phyloP scores from a whole-genome alignment of 2,113 vertebrate species.

The Gallinago jamesoni region DNA sequence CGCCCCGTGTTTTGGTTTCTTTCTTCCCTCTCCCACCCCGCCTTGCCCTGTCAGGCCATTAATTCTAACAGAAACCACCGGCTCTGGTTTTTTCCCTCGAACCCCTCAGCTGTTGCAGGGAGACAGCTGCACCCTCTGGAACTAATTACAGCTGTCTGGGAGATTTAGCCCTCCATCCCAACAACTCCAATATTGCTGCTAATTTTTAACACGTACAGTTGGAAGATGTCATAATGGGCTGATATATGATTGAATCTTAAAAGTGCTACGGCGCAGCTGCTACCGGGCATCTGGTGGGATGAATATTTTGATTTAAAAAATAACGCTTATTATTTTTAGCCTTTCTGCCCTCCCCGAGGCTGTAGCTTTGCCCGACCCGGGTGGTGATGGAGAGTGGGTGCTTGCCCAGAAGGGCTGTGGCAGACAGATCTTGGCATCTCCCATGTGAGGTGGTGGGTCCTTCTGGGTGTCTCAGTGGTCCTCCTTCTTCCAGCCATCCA shows the following conservation, averaged over 20 bases:
- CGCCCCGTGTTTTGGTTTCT: slow-evolving; percentile 29
- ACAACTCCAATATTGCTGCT: slow-evolving; percentile 61
- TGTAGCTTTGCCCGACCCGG: fast-evolving
- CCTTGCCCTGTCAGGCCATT: slow-evolving; percentile 73
- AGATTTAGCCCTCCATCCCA: slow-evolving; percentile 61
- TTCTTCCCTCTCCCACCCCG: slow-evolving; percentile 34
- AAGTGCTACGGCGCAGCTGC: slow-evolving; percentile 60
- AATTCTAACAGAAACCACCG: slow-evolving; percentile 72
- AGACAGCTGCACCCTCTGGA: slow-evolving; percentile 78
- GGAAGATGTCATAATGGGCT: slow-evolving; percentile 62
- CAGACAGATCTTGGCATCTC: fast-evolving
- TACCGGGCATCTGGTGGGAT: slow-evolving; percentile 21
- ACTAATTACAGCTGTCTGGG: slow-evolving; percentile 77
- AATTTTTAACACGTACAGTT: slow-evolving; percentile 69
- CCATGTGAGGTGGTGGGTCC: fast-evolving
- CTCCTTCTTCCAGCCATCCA: fast-evolving
- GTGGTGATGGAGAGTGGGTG: not conserved
- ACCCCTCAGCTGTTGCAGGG: slow-evolving; percentile 71
- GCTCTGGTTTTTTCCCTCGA: slow-evolving; percentile 65
- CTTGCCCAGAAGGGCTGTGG: not conserved
- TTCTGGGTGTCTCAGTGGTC: not conserved
- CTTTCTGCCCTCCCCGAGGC: not conserved
- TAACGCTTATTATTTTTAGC: not conserved
- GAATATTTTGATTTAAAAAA: not conserved
- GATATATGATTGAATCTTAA: slow-evolving; percentile 24